These are phyloP conservation scores for Drosophila parabipectinata DNA, from an alignment of 1,140 invertebrate species.

Conservation along the genomic window DNA sequence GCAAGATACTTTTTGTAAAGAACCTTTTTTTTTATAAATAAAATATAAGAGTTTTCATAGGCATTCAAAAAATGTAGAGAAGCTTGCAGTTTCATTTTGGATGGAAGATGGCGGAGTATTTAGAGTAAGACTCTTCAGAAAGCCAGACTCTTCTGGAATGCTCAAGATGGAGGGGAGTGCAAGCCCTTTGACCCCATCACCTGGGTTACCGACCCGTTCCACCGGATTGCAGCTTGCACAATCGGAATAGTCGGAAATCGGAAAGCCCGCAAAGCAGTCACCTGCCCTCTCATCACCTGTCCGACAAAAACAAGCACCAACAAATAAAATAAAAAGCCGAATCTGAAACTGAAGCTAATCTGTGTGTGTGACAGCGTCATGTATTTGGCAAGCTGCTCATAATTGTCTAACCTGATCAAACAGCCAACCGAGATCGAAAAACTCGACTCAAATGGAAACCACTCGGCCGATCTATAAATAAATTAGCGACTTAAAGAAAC, in stretches of 20 bases:
- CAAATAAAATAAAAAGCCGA: not conserved
- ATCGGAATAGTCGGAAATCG: conserved; percentile 30
- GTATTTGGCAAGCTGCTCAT: conserved; percentile 74
- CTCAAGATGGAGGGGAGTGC: no score
- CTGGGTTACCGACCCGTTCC: conserved; percentile 6
- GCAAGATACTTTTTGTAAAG: conserved; percentile 25
- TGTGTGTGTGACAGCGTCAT: conserved; percentile 9
- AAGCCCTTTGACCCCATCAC: no score
- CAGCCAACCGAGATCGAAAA: conserved; percentile 30
- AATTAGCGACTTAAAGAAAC: conserved; percentile 72
- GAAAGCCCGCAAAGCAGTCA: conserved; percentile 15
- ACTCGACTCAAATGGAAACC: conserved; percentile 32
- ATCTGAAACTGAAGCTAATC: not conserved
- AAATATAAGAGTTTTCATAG: conserved; percentile 68
- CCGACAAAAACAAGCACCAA: not conserved
- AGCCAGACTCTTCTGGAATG: no score
- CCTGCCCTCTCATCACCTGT: conserved; percentile 1
- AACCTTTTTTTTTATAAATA: conserved; percentile 63
- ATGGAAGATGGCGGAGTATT: no score
- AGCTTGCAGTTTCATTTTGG: not conserved
- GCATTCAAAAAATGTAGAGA: conserved; percentile 68
- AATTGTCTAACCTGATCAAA: conserved; percentile 50
- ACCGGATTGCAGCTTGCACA: conserved; percentile 20
- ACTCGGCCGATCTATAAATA: conserved; percentile 55
- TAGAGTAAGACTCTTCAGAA: not conserved